Percentiles rank a stretch among this genome's conserved stretches.
These are phyloP conservation scores for Disparrhopalites patrizii DNA, from an alignment of 2,888 invertebrate species.

Conservation along the genomic window DNA sequence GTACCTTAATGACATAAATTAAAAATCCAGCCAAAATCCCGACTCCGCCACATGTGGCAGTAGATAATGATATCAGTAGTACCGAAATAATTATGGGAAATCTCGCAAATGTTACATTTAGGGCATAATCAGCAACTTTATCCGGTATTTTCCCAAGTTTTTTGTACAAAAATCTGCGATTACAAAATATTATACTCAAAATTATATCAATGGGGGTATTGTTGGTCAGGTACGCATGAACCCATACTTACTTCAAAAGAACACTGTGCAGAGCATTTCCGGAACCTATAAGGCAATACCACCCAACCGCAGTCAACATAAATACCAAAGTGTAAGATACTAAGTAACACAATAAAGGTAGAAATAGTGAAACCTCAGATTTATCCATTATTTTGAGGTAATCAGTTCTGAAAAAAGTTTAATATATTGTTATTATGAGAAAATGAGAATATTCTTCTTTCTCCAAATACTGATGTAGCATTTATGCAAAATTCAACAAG, in stretches of 20 bases:
- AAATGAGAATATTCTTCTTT: too few relatives aligned
- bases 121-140: constrained; percentile 41
- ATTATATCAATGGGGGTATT: neutral
- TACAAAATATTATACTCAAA: neutral
- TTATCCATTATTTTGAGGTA: constrained; percentile 24
- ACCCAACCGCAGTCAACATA: constrained; percentile 56
- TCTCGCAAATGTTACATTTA: constrained; percentile 56
- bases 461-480: neutral
- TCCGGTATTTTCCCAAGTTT: constrained; percentile 40
- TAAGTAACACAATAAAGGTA: constrained; percentile 26
- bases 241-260: constrained; percentile 58
- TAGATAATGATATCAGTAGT: constrained; percentile 61
- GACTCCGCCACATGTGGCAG: constrained; percentile 70
- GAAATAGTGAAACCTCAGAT: constrained; percentile 19
- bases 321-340: constrained; percentile 52
- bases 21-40: constrained; percentile 63
- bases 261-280: constrained; percentile 67
- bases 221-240: neutral
- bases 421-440: neutral
- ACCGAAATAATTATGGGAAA: constrained; percentile 66
- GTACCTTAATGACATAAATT: constrained; percentile 67
- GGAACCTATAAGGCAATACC: constrained; percentile 61
- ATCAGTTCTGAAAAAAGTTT: too few relatives aligned
- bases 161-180: constrained; percentile 33
- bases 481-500: neutral